Base-by-base conservation (phyloP, 2,797 vertebrate species). In the Crax fasciolata region DNA sequence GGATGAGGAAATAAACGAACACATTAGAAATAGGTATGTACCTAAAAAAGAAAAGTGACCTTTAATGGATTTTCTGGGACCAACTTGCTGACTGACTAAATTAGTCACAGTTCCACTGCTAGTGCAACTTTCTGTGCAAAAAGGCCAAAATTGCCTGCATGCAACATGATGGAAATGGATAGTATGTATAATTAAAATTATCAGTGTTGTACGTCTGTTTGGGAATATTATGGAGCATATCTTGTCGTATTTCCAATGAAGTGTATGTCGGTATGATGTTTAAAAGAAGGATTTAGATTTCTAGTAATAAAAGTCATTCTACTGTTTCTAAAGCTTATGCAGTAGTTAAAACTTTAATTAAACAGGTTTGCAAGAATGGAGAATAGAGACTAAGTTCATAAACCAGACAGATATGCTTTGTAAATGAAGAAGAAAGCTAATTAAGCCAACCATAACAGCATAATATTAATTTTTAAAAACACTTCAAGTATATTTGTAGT, bases 311-410 rank as follows among this genome's bases (percentile, higher is more conserved):
- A 97, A 97, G 72, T 90, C 70, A 91, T 92, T 97, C 94, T 97
- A 58, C 90, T 98, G 76, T 96, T 97, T 97, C 96, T 93, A 90
- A 97, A 97, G 92, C 94, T 72, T 92, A 96, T 84, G 89, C 85
- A 96, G 94, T 95, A 97, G 94, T 98, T 98, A 97, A 95, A 97
- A 97, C 91, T 97, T 97, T 98, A 98, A 98, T 98, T 98, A 97
- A 98, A 96, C 91, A 95, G 91, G 81, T 97, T 98, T 97, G 94
- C 93, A 94, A 87, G 93, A 96, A 94, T 94, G 74, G 86, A 85
- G 77, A 97, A 97, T 96, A 94, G 76, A 97, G 92, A 92, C 71
- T 72, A 93, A 96, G 94, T 97, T 98, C 96, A 97, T 98, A 98
- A 98, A 97, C 78, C 84, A 98, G 97, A 96, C 96, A 97, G 96